Percentiles rank a stretch among this genome's conserved stretches.
Conservation (phyloP, 2,113 vertebrate genomes). For the Thoracochromis brauschi region DNA sequence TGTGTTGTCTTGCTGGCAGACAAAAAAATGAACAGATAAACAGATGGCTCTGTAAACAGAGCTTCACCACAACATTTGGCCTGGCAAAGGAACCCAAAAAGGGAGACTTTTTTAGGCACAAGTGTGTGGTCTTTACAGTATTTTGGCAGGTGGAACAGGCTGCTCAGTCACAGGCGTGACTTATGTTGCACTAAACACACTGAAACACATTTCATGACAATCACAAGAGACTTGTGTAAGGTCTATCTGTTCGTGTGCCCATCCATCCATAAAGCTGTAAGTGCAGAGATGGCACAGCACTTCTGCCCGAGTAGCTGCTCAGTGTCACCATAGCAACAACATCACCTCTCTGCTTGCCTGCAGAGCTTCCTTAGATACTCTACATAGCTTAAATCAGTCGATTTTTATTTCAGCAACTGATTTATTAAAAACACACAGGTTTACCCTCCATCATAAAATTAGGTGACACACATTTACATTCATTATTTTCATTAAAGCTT, state of each 20-base stretch:
- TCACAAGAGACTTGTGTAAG: background rate
- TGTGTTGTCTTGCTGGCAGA: background rate
- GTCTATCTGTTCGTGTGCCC: background rate
- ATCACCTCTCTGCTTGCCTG: background rate
- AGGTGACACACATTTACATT: background rate
- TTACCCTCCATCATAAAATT: background rate
- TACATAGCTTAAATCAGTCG: background rate
- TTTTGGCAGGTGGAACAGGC: background rate
- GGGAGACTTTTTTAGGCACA: background rate
- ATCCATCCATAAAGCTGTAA: background rate
- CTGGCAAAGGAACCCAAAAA: background rate
- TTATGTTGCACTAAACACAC: background rate
- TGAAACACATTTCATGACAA: background rate
- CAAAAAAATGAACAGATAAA: background rate
- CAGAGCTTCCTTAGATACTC: background rate
- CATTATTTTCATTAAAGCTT: background rate
- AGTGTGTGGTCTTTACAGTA: background rate
- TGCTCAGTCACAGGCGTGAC: background rate
- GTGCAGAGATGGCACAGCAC: background rate
- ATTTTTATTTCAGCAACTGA: background rate
- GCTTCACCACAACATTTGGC: background rate
- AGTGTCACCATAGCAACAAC: conserved; percentile 25
- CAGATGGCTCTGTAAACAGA: background rate
- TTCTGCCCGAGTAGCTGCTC: background rate
- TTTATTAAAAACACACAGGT: background rate